These are phyloP conservation scores for Glomeris marginata DNA, from an alignment of 2,888 invertebrate genomes.

Conservation along the genomic window DNA sequence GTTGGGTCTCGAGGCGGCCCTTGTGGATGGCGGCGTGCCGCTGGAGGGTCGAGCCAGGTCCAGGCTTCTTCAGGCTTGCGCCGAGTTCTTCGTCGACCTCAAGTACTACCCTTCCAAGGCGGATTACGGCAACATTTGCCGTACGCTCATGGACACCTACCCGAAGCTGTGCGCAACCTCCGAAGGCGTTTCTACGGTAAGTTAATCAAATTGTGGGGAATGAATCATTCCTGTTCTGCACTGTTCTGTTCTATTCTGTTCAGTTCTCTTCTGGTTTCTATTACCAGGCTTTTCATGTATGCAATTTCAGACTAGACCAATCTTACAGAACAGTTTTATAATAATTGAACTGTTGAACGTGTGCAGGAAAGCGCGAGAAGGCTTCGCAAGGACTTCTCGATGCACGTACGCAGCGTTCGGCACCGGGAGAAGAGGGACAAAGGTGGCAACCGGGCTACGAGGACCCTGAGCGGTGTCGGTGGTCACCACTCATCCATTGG, in stretches of 20 bases:
- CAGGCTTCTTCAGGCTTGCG: constrained; percentile 2
- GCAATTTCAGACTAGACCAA: no score
- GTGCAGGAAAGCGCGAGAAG: not conserved
- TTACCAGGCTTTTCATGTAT: no score
- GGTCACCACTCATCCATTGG: no score
- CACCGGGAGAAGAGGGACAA: constrained; percentile 2
- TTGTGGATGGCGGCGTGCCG: constrained; percentile 1
- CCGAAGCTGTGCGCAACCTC: constrained; percentile 3
- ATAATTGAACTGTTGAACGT: no score
- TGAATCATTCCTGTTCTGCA: no score
- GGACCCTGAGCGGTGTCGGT: no score
- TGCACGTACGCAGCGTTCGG: not conserved
- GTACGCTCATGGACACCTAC: constrained; percentile 1
- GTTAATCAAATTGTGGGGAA: no score
- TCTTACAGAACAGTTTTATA: no score
- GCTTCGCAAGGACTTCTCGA: constrained; percentile 5
- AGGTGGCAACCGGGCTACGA: no score
- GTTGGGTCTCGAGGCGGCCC: not conserved
- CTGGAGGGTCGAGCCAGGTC: not conserved
- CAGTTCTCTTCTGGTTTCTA: no score
- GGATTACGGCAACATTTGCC: constrained; percentile 3
- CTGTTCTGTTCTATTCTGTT: no score
- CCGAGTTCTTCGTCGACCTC: constrained; percentile 4
- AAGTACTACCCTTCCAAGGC: not conserved
- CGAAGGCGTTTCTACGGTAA: no score